Evolutionary conservation across 37 sponge, comb jelly and placozoan genomes (phyloP), one percentile per base, ranked within the genome.

Genomic region (Halisarca cf. caerulea): DNA sequence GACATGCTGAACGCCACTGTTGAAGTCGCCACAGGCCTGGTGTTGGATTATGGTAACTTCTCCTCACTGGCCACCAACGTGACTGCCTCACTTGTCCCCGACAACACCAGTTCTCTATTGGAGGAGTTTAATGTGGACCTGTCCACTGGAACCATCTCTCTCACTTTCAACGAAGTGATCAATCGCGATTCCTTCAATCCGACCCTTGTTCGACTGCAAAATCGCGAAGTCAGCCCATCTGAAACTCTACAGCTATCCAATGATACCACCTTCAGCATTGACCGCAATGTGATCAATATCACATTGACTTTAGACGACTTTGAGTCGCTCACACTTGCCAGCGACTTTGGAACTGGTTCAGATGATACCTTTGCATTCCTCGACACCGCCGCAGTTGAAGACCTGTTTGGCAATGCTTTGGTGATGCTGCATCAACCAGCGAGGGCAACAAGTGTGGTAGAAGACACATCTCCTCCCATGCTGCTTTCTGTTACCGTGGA

Each of bases 91-190:
- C 79, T 94, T 3, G 62, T 83, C 2, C 78, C 81, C 80, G 95
- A 94, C 58, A 70, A 37, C n/a, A 94, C 92, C 11, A 86, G 85
- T 35, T 92, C 95, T 58, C 61, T 89, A 3, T 82, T 94, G 21
- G 15, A 15, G 11, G 60, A 73, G 4, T 94, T 89, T 80, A 78
- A 75, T 23, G 87, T 94, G 18, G 75, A 86, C 51, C 79, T 89
- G 18, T 27, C 71, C n/a, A 80, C 75, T 78, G 90, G 82, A 9
- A 45, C 72, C 3, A 30, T 95, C 34, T 15, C 53, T 11, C 79
- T 95, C n/a, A 83, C 84, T 9, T 94, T 94, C 71, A 86, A 83
- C 70, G 91, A 94, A 68, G 89, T 88, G n/a, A 88, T 95, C 14
- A 86, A 92, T 71, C 78, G 57, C n/a, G 80, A 55, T 27, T 47